Evolutionary conservation across 2,113 vertebrate species (phyloP), one percentile per base, ranked within the genome.

Genomic region (Hyperoodon ampullatus): DNA sequence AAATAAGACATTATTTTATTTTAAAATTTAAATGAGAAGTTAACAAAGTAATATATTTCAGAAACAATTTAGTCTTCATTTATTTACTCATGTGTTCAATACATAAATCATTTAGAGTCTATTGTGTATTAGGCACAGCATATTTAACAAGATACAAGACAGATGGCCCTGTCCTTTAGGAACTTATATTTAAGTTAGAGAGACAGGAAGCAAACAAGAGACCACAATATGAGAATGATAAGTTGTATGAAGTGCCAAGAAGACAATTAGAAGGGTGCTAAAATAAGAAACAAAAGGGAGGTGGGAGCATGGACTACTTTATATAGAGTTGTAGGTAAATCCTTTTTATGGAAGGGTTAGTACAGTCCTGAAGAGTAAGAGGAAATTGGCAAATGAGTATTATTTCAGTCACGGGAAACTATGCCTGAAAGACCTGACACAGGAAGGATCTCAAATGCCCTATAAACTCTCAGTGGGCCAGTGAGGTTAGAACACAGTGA

Each of bases 11-110:
- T 30, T 72, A 72, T 58, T 77, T 81, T 65, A 30, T 13, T 58
- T 88, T 60, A 88, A 88, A 74, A 39, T 87, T 78, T n/a, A n/a
- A 88, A 66, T 39, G 58, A 66, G 58, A 86, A 65, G 44, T 74
- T 81, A 66, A 81, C 8, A 82, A 91, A 95, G 82, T 88, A 74
- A 74, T 75, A 33, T 12, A 58, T 26, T 74, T 81, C 15, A 92
- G n/a, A 74, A 95, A 53, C 8, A 92, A 33, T 75, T 81, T 65
- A 92, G 35, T 90, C 39, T 77, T 90, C 28, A 71, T 80, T 95
- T 91, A 74, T n/a, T 85, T 92, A 53, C 47, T 90, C 21, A 23
- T 53, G 12, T 86, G 42, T 44, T 88, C 39, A 92, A 47, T 82
- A 39, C 24, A 88, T 15, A 60, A 53, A 71, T 87, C 4, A 60